Evolutionary conservation across 2,113 vertebrate genomes (phyloP).

Genomic region (Ptilonorhynchus violaceus): DNA sequence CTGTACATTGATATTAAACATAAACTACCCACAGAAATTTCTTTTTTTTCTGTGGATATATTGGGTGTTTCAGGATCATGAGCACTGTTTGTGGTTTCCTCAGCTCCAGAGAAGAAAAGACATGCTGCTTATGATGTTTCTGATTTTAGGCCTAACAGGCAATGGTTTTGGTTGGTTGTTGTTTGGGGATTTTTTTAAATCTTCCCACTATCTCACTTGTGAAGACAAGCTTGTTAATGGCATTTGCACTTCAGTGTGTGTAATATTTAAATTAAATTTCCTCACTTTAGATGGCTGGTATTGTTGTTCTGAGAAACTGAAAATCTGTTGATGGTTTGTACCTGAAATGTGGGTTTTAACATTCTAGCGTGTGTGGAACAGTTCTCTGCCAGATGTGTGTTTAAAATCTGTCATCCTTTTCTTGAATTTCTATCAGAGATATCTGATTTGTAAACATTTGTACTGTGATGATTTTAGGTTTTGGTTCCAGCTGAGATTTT

Average conservation of each 20-base stretch:
- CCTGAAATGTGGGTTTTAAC: neutral
- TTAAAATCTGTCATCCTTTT: neutral
- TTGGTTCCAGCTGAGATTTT: neutral
- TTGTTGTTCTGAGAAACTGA: neutral
- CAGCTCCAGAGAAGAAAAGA: neutral
- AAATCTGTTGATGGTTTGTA: neutral
- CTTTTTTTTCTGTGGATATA: neutral
- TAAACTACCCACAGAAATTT: neutral
- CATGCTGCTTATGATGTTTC: neutral
- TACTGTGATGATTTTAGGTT: neutral
- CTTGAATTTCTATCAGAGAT: neutral
- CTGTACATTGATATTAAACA: neutral
- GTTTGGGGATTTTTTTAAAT: neutral
- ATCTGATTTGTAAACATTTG: neutral
- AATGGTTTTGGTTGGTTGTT: neutral
- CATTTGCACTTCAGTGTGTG: neutral
- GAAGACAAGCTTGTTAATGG: neutral
- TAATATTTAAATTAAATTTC: neutral
- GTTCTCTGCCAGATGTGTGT: neutral
- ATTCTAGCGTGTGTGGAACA: neutral
- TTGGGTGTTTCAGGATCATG: neutral
- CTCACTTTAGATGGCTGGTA: neutral
- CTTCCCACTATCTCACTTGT: neutral
- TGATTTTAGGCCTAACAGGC: neutral
- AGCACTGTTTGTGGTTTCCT: neutral